These are phyloP conservation scores for Parasteatoda tepidariorum DNA, from an alignment of 1,140 invertebrate species.

Conservation along the genomic window DNA sequence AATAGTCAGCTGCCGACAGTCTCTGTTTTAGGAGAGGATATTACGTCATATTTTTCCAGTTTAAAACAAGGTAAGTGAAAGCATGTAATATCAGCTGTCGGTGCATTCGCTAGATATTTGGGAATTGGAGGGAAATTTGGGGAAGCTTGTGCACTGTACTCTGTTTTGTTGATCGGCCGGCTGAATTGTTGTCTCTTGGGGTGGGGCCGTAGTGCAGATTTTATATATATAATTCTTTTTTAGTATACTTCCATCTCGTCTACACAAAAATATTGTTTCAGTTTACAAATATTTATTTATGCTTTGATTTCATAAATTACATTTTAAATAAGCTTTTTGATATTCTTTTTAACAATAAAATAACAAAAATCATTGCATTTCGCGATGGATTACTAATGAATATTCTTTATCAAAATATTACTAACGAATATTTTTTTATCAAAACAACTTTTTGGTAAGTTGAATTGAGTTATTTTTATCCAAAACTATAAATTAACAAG, in stretches of 20 bases:
- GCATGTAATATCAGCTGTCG: conserved; percentile 4
- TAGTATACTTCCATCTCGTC: no score
- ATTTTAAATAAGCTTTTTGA: not conserved
- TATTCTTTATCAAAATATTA: no score
- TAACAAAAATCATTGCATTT: no score
- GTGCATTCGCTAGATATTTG: not conserved
- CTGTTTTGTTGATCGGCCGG: not conserved
- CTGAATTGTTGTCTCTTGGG: not conserved
- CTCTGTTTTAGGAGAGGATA: not conserved
- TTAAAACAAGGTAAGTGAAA: conserved; percentile 7
- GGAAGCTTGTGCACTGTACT: not conserved
- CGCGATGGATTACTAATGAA: no score
- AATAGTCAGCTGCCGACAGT: not conserved
- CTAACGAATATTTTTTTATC: no score
- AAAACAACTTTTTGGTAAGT: no score
- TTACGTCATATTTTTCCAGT: not conserved
- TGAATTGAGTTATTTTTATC: no score
- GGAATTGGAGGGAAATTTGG: conserved; percentile 21
- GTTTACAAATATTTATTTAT: not conserved
- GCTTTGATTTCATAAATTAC: not conserved
- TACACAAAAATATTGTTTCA: not conserved
- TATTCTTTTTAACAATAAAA: not conserved
- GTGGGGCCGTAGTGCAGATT: not conserved
- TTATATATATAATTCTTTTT: not conserved
- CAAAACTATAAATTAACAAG: no score